Conservation (phyloP, 2,113 vertebrate genomes). For the Numida meleagris region DNA sequence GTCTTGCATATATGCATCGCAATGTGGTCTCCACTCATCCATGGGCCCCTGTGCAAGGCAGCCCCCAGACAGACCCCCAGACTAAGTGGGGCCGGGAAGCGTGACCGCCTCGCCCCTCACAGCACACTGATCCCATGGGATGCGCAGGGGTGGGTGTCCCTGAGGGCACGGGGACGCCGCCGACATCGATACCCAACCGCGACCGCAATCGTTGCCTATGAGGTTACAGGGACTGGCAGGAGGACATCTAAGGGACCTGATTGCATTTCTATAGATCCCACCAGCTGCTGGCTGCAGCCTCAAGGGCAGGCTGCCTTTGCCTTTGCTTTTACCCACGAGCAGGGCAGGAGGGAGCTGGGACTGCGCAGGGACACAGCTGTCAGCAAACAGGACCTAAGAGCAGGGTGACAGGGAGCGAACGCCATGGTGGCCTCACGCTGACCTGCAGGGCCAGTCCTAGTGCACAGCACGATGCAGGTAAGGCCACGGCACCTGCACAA, state of each 20-base stretch:
- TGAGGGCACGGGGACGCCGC: rapidly evolving
- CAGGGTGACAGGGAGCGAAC: rapidly evolving
- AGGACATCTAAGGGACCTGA: background rate
- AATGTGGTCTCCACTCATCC: background rate
- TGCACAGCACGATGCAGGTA: background rate
- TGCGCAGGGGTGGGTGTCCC: rapidly evolving
- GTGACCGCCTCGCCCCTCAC: rapidly evolving
- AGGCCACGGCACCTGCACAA: rapidly evolving
- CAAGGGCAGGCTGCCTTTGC: background rate
- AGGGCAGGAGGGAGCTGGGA: rapidly evolving
- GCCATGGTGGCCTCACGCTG: background rate
- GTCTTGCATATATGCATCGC: constrained; percentile 11
- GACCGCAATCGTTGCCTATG: background rate
- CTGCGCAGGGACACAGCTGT: rapidly evolving
- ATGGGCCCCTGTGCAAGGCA: background rate
- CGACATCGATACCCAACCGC: rapidly evolving
- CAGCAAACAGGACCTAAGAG: rapidly evolving
- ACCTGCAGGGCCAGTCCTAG: background rate
- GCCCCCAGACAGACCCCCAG: background rate
- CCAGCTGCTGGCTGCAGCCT: background rate
- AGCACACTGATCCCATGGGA: background rate
- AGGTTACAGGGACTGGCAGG: background rate
- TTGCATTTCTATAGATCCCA: constrained; percentile 34
- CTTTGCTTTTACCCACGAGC: background rate
- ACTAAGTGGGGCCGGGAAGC: background rate